Conservation (phyloP, 2,113 vertebrate genomes). For the Hymenochirus boettgeri region DNA sequence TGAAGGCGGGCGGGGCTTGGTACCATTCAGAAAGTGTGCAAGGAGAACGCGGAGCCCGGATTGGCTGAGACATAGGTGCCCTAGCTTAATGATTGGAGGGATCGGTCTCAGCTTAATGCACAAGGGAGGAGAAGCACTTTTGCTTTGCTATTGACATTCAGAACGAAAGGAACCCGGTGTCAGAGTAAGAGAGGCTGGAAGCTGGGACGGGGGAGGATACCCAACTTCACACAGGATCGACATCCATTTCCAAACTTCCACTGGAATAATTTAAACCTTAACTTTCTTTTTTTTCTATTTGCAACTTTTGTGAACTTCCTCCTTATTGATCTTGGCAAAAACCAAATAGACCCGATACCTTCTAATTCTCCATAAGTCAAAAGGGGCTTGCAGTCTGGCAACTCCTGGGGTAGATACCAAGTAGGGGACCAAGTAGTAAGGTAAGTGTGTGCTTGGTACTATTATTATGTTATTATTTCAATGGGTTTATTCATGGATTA, state of each 20-base stretch:
- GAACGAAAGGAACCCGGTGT: constrained; percentile 20
- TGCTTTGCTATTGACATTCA: constrained; percentile 33
- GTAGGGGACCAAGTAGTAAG: neutral
- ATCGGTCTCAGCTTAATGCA: constrained; percentile 17
- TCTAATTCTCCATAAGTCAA: too few species aligned
- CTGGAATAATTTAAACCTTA: too few species aligned
- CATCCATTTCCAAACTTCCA: too few species aligned
- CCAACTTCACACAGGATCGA: constrained; percentile 7
- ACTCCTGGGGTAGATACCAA: neutral
- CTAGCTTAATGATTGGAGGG: constrained; percentile 26
- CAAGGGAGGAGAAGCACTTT: constrained; percentile 22
- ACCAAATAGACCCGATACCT: too few species aligned
- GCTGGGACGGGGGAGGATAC: constrained; percentile 11
- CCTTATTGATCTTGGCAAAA: too few species aligned
- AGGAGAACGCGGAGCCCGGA: constrained; percentile 4
- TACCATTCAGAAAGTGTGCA: constrained; percentile 39
- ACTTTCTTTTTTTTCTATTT: neutral
- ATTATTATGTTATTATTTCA: too few species aligned
- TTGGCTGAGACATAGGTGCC: constrained; percentile 26
- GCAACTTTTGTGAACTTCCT: constrained; percentile 1
- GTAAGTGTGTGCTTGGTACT: neutral
- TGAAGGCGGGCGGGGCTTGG: constrained; percentile 26
- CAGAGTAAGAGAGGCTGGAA: constrained; percentile 23
- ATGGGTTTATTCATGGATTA: too few species aligned
- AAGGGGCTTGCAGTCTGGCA: too few species aligned